Conservation (phyloP, 2,888 invertebrate species). For the Caenorhabditis sinica region DNA sequence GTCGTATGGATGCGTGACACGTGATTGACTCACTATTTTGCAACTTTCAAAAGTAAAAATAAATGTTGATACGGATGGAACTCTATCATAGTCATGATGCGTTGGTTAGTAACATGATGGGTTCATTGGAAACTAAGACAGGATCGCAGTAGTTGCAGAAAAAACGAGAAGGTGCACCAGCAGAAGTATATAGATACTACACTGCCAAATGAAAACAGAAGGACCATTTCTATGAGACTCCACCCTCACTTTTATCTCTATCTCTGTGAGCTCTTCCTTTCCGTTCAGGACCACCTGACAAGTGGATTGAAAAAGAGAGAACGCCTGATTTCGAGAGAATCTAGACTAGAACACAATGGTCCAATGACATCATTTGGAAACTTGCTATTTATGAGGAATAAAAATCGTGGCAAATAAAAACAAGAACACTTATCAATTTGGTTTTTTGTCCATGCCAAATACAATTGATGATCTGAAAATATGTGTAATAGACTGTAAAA, state of each 20-base stretch:
- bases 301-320: background rate
- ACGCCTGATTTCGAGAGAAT: background rate
- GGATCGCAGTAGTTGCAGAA: no score
- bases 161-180: no score
- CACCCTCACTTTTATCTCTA: background rate
- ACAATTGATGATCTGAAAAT: constrained; percentile 1
- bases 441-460: constrained; percentile 28
- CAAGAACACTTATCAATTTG: constrained; percentile 18
- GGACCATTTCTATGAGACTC: background rate
- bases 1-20: background rate
- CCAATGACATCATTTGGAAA: constrained; percentile 17
- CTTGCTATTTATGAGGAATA: constrained; percentile 31
- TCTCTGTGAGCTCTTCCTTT: background rate
- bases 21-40: constrained; percentile 14
- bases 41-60: background rate
- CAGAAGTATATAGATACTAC: no score
- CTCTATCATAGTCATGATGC: background rate
- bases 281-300: constrained; percentile 15
- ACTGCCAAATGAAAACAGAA: no score
- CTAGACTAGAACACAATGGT: background rate
- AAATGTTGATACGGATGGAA: background rate
- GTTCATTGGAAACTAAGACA: no score
- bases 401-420: constrained; percentile 24
- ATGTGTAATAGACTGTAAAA: constrained; percentile 10
- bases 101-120: no score